These are phyloP conservation scores for Gadus chalcogrammus DNA, from an alignment of 2,113 vertebrate species.

Conservation along the genomic window DNA sequence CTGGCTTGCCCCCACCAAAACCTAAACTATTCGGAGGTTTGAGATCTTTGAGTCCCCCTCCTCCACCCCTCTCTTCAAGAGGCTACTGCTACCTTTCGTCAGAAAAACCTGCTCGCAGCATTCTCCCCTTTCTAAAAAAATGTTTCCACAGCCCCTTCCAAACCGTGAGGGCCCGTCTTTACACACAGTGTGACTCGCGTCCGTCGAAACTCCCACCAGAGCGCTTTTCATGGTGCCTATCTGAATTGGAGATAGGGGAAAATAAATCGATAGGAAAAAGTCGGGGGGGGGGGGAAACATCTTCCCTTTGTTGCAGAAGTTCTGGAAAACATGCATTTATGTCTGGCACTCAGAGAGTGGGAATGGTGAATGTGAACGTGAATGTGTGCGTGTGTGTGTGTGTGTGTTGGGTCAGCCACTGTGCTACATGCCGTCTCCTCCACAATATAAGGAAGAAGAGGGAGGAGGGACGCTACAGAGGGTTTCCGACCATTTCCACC, in stretches of 20 bases:
- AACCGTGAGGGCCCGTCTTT: slow-evolving; percentile 67
- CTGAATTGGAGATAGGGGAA: not conserved
- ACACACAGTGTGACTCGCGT: not conserved
- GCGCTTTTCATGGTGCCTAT: not conserved
- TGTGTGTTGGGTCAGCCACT: not conserved
- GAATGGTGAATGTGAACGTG: not conserved
- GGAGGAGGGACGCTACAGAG: not conserved
- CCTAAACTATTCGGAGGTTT: too few species aligned
- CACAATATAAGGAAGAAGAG: not conserved
- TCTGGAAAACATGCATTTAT: not conserved
- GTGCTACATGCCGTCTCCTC: not conserved
- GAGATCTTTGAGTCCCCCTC: not conserved
- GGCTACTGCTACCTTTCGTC: slow-evolving; percentile 47
- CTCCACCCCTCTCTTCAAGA: slow-evolving; percentile 18
- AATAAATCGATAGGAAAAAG: too few species aligned
- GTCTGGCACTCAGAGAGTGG: not conserved
- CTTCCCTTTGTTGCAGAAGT: not conserved
- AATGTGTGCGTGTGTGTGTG: too few species aligned
- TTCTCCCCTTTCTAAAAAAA: slow-evolving; percentile 61
- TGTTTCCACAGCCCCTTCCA: slow-evolving; percentile 72
- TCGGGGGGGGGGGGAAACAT: not conserved
- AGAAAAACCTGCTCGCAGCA: slow-evolving; percentile 50
- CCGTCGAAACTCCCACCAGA: not conserved
- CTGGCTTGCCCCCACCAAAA: not conserved
- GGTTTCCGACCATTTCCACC: not conserved